These are phyloP conservation scores for Drosophila busckii DNA, from an alignment of 1,140 invertebrate species.

Conservation along the genomic window DNA sequence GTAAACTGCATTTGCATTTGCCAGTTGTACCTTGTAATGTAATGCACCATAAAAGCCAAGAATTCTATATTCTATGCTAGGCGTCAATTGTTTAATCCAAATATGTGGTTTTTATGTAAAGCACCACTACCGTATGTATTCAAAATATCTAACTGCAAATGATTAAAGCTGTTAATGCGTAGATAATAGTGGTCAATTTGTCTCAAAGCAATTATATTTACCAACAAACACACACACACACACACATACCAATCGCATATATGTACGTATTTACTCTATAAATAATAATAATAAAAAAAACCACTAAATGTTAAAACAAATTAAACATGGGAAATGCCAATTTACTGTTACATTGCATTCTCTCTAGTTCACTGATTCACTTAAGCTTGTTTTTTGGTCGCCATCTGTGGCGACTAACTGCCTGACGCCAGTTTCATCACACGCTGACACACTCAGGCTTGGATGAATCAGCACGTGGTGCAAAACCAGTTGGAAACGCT, in stretches of 20 bases:
- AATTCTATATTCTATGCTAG: slow-evolving; percentile 24
- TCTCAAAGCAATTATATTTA: slow-evolving; percentile 39
- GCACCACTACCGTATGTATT: slow-evolving; percentile 40
- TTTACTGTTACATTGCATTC: slow-evolving; percentile 3
- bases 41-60: slow-evolving; percentile 10
- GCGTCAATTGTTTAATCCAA: slow-evolving; percentile 63
- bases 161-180: slow-evolving; percentile 1
- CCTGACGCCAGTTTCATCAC: slow-evolving; percentile 38
- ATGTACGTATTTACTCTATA: slow-evolving; percentile 57
- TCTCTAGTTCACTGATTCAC: no score
- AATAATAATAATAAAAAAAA: no score
- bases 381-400: no score
- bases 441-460: slow-evolving; percentile 42
- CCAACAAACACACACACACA: slow-evolving; percentile 42
- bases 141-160: slow-evolving; percentile 46
- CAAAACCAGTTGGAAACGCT: slow-evolving; percentile 10
- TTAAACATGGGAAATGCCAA: slow-evolving; percentile 12
- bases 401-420: slow-evolving; percentile 6
- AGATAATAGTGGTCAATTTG: slow-evolving; percentile 42
- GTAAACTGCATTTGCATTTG: slow-evolving; percentile 25
- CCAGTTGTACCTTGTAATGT: slow-evolving; percentile 66
- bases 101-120: slow-evolving; percentile 29
- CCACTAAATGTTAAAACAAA: slow-evolving; percentile 54
- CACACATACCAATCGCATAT: slow-evolving; percentile 9
- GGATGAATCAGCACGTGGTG: slow-evolving; percentile 51